Conservation (phyloP, 2,888 invertebrate species). For the Dolomedes plantarius region DNA sequence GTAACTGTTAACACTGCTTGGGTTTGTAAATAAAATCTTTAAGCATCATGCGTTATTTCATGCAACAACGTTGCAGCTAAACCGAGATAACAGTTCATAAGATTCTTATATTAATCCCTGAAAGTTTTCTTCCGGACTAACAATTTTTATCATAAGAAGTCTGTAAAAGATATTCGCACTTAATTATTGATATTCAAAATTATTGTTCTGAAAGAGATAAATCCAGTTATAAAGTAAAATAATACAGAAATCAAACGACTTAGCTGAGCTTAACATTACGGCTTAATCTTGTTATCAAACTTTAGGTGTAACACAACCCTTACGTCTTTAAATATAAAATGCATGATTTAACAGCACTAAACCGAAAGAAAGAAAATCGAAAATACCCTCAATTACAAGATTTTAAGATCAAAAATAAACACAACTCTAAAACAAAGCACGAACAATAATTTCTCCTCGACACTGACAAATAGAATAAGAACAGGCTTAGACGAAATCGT, state of each 20-base stretch:
- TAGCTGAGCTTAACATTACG: not conserved
- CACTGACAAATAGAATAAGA: not conserved
- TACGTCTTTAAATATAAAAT: not conserved
- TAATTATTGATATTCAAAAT: too few relatives aligned
- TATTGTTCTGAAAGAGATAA: too few relatives aligned
- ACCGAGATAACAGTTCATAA: too few relatives aligned
- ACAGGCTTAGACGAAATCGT: not conserved
- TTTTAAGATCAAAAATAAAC: not conserved
- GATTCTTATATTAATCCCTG: too few relatives aligned
- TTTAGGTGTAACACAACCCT: not conserved
- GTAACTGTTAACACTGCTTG: too few relatives aligned
- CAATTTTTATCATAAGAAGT: too few relatives aligned
- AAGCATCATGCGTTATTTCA: too few relatives aligned
- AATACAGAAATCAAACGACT: not conserved
- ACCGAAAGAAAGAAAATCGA: not conserved
- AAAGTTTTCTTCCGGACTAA: too few relatives aligned
- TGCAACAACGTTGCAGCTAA: too few relatives aligned
- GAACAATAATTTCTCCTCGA: conserved; percentile 2
- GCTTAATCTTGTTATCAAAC: not conserved
- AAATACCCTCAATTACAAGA: not conserved
- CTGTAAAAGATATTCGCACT: too few relatives aligned
- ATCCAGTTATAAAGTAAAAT: not conserved
- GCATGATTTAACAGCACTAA: not conserved
- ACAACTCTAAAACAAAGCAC: not conserved
- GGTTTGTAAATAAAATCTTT: too few relatives aligned